Evolutionary conservation across 2,888 invertebrate species (phyloP).

Genomic region (Tubiluchus corallicola): DNA sequence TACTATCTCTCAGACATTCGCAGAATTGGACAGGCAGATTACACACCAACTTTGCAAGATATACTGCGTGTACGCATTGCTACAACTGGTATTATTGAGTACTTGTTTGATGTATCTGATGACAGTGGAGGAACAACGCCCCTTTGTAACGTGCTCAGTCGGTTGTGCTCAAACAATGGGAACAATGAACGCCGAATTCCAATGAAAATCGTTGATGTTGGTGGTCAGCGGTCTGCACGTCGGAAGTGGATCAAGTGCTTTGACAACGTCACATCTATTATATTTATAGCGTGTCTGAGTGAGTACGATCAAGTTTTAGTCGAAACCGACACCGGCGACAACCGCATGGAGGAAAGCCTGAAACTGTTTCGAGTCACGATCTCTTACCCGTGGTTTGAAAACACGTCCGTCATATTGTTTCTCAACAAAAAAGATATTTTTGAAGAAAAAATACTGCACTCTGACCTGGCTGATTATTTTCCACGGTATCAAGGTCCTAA

Average conservation of each 20-base stretch:
- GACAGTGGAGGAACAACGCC: no score
- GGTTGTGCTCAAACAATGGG: no score
- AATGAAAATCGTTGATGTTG: no score
- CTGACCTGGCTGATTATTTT: neutral
- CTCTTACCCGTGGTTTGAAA: neutral
- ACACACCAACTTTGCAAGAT: no score
- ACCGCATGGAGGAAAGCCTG: slow-evolving; percentile 5
- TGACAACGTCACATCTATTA: neutral
- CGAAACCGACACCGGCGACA: neutral
- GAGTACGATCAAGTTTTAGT: neutral
- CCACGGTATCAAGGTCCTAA: neutral
- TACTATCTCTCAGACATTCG: no score
- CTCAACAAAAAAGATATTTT: slow-evolving; percentile 5
- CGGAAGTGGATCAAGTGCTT: neutral
- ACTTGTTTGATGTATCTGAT: no score
- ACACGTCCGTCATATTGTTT: neutral
- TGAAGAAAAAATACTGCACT: neutral
- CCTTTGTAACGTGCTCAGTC: no score
- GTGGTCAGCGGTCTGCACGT: no score
- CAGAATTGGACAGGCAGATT: no score
- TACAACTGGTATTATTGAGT: no score
- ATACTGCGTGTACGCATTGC: no score
- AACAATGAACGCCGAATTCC: no score
- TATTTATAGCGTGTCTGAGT: neutral
- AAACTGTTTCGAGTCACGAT: neutral